These are phyloP conservation scores for Teleogryllus occipitalis DNA, from an alignment of 1,140 invertebrate species.

Conservation along the genomic window DNA sequence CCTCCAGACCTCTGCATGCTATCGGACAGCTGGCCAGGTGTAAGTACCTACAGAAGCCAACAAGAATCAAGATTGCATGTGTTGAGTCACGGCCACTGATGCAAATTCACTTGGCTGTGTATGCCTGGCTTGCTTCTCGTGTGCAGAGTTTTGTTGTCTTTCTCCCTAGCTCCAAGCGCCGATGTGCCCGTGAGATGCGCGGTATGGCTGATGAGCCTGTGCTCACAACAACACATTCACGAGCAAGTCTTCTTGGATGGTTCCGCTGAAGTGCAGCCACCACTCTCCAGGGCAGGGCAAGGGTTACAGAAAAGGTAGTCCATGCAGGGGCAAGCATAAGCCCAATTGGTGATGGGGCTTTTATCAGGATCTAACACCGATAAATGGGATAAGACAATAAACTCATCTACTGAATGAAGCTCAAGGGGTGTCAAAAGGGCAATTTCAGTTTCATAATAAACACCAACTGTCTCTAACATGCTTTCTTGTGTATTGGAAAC, in stretches of 20 bases:
- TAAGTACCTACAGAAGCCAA: slow-evolving; percentile 53
- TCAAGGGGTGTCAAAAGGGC: too few species aligned
- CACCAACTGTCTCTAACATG: too few species aligned
- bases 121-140: background rate
- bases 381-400: background rate
- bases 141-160: background rate
- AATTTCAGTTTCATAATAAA: too few species aligned
- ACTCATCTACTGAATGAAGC: too few species aligned
- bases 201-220: background rate
- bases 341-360: background rate
- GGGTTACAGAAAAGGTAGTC: background rate
- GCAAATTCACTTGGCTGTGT: background rate
- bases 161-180: background rate
- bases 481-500: too few species aligned
- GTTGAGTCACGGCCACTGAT: background rate
- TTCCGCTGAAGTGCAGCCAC: background rate
- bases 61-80: background rate
- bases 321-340: background rate
- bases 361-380: background rate
- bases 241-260: background rate
- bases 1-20: slow-evolving; percentile 68
- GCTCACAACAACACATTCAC: background rate
- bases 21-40: slow-evolving; percentile 74
- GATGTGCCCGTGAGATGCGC: background rate
- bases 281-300: background rate